These are phyloP conservation scores for Amblyopsis hoosieri DNA, from an alignment of 2,797 vertebrate species.

Conservation along the genomic window DNA sequence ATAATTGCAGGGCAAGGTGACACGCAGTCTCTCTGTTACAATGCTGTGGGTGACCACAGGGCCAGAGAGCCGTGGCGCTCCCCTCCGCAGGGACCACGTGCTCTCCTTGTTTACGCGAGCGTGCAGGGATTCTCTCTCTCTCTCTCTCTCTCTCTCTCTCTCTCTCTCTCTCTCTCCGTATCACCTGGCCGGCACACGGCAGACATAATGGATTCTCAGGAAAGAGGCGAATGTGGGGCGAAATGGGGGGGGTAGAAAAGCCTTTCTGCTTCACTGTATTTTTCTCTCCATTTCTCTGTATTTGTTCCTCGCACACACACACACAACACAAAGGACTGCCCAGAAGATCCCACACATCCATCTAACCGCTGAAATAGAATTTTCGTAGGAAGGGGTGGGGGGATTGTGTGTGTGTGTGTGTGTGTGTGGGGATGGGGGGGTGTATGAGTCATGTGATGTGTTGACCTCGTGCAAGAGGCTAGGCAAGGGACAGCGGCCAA, in stretches of 20 bases:
- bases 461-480: constrained; percentile 30
- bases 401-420: constrained; percentile 21
- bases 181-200: not conserved
- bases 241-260: too few species aligned
- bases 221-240: too few species aligned
- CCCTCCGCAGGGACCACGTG: constrained; percentile 35
- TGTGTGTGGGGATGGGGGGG: constrained; percentile 3
- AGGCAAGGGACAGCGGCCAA: constrained; percentile 13
- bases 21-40: constrained; percentile 7
- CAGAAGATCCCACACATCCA: constrained; percentile 42
- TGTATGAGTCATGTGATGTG: constrained; percentile 27
- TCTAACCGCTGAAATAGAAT: constrained; percentile 42
- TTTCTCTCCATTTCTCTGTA: constrained; percentile 1
- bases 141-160: too few species aligned
- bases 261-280: constrained; percentile 4
- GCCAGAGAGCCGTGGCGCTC: not conserved
- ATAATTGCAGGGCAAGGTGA: not conserved
- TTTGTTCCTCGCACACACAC: not conserved
- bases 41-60: not conserved
- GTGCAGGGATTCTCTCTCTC: not conserved
- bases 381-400: constrained; percentile 23
- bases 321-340: constrained; percentile 9
- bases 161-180: not conserved
- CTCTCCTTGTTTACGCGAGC: constrained; percentile 13
- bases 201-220: too few species aligned